A percentile compares a stretch with the other conserved stretches of the same genome.
These are phyloP conservation scores for Euzophera pinguis DNA, from an alignment of 2,888 invertebrate genomes.

Conservation along the genomic window DNA sequence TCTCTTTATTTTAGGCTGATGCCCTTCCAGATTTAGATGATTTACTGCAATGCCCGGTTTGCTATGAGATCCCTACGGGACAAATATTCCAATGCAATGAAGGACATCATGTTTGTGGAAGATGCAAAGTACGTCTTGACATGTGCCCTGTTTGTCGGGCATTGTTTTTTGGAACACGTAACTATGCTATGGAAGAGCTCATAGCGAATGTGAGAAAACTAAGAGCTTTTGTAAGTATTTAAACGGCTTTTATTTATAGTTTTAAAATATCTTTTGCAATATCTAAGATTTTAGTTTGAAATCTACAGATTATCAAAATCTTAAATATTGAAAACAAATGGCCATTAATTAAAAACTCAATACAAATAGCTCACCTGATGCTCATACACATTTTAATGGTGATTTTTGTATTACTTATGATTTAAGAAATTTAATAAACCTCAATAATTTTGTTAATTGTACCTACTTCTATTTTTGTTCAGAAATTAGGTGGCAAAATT, in stretches of 20 bases:
- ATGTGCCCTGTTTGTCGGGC: constrained; percentile 76
- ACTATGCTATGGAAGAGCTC: constrained; percentile 78
- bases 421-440: no score
- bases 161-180: constrained; percentile 72
- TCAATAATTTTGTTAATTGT: no score
- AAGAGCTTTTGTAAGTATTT: constrained; percentile 61
- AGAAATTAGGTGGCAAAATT: constrained; percentile 65
- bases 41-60: constrained; percentile 79
- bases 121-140: constrained; percentile 66
- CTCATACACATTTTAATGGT: no score
- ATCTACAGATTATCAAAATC: no score
- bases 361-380: no score
- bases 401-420: no score
- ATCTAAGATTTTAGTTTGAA: no score
- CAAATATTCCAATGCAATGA: constrained; percentile 76
- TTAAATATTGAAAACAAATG: no score
- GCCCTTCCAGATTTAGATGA: constrained; percentile 73
- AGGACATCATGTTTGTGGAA: constrained; percentile 78
- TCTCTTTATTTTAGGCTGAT: constrained; percentile 45
- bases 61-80: constrained; percentile 71
- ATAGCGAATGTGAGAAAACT: constrained; percentile 69
- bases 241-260: not conserved
- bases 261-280: no score
- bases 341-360: no score
- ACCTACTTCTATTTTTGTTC: constrained; percentile 15